Evolutionary conservation across 2,113 vertebrate species (phyloP).

Genomic region (Phainopepla nitens): DNA sequence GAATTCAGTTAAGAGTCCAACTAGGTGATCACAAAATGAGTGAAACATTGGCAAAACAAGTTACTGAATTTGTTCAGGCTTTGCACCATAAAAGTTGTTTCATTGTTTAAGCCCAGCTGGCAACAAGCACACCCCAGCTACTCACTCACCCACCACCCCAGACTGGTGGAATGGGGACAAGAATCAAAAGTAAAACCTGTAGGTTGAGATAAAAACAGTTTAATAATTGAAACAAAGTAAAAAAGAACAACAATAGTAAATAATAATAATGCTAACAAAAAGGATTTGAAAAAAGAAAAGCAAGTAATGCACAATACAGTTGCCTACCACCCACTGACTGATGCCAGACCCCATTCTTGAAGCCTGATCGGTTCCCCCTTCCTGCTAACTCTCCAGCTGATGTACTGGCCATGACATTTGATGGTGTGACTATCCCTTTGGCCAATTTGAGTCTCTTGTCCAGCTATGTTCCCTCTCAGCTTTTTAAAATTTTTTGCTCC

Average conservation of each 20-base stretch:
- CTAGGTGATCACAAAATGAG: background rate
- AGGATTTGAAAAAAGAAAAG: background rate
- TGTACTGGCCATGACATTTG: background rate
- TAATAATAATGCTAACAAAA: background rate
- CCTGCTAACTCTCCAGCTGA: background rate
- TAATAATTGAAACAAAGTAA: background rate
- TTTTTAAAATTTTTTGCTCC: background rate
- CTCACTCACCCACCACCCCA: background rate
- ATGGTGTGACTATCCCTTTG: background rate
- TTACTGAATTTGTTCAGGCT: background rate
- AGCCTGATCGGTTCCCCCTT: accelerated
- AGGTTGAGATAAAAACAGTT: background rate
- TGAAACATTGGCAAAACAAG: background rate
- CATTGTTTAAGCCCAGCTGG: background rate
- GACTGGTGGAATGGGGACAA: background rate
- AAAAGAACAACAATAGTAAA: background rate
- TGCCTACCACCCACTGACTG: background rate
- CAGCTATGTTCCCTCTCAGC: background rate
- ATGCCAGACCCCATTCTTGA: background rate
- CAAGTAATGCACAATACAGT: background rate
- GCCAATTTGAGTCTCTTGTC: background rate
- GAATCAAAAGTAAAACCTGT: background rate
- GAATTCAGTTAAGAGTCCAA: background rate
- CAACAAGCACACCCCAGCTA: background rate
- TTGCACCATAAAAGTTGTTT: background rate